Evolutionary conservation across 2,797 vertebrate species (phyloP).

Genomic region (Macropus fuliginosus): DNA sequence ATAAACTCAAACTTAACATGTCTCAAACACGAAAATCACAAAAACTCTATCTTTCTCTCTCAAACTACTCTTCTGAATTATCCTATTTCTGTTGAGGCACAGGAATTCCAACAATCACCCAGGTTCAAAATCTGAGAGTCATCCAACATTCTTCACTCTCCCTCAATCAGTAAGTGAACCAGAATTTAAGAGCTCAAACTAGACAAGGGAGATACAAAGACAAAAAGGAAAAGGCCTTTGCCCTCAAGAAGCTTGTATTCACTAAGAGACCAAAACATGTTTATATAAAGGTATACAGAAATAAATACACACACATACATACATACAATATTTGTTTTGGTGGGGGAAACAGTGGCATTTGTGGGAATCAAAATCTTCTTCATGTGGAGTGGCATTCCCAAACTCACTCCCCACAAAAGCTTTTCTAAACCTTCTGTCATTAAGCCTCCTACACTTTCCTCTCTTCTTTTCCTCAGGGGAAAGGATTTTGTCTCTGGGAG

Average conservation of each 20-base stretch:
- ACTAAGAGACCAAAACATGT: background rate
- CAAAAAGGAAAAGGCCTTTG: background rate
- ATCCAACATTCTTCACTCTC: background rate
- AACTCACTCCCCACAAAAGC: background rate
- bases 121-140: background rate
- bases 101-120: background rate
- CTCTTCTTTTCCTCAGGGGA: background rate
- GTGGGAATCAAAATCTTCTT: background rate
- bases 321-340: background rate
- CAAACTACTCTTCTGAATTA: background rate
- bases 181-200: background rate
- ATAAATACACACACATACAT: too few relatives aligned
- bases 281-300: background rate
- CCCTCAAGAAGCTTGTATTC: background rate
- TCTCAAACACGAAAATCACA: background rate
- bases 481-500: background rate
- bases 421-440: background rate
- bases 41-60: background rate
- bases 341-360: background rate
- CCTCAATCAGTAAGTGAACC: background rate
- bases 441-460: background rate
- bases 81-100: background rate
- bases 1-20: background rate
- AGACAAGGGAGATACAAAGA: background rate
- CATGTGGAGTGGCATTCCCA: background rate